Conservation (phyloP, 2,888 invertebrate species). For the Tridacna crocea region DNA sequence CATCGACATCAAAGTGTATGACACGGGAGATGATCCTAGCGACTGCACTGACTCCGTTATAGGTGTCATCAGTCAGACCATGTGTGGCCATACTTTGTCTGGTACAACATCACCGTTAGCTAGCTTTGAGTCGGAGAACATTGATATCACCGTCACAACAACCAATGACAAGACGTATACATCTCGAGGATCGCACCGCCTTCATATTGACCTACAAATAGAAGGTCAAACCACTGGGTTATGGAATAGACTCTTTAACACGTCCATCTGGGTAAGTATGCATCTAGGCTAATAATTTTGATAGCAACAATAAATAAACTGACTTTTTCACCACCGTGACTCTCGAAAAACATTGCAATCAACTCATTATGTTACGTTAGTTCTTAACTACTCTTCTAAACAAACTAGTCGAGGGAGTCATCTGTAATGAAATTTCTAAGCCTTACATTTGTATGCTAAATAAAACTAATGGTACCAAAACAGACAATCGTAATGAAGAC, state of each 20-base stretch:
- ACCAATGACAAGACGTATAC: neutral
- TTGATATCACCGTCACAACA: neutral
- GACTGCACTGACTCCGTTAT: neutral
- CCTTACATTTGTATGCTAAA: no score
- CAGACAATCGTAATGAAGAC: no score
- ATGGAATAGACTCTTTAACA: neutral
- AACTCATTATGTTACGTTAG: no score
- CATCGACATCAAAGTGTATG: neutral
- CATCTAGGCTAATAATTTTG: no score
- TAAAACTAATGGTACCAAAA: no score
- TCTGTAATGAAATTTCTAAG: no score
- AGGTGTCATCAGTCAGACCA: neutral
- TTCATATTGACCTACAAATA: neutral
- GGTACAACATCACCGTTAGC: neutral
- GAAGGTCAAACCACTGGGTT: neutral
- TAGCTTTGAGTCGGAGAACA: neutral
- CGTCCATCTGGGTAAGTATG: neutral
- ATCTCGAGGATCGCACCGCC: neutral
- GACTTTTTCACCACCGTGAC: no score
- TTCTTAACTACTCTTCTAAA: no score
- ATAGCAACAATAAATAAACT: no score
- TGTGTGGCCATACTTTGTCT: slow-evolving; percentile 4
- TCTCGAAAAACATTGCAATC: no score
- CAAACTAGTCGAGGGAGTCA: no score
- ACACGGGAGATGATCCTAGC: neutral